phyloP scores from a whole-genome alignment of 1,140 invertebrate species.

The Colletes latitarsis region DNA sequence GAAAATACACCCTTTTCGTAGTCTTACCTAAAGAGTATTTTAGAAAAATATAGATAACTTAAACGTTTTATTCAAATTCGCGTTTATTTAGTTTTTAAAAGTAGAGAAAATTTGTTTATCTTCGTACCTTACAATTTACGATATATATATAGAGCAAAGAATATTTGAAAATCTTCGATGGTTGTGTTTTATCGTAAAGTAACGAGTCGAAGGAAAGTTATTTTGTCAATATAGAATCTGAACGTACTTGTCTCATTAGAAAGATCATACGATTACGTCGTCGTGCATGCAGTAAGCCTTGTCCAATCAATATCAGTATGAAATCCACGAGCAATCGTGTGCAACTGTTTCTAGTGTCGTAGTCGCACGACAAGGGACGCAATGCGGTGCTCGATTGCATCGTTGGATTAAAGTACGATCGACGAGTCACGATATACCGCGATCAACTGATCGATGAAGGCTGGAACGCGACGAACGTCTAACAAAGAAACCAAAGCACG shows the following conservation, averaged over 20 bases:
- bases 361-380: constrained; percentile 62
- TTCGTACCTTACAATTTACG: too few relatives aligned
- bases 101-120: too few relatives aligned
- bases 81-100: too few relatives aligned
- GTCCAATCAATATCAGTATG: constrained; percentile 62
- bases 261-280: constrained; percentile 48
- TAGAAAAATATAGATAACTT: too few relatives aligned
- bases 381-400: constrained; percentile 62
- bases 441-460: constrained; percentile 64
- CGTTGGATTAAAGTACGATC: constrained; percentile 63
- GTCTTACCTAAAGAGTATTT: too few relatives aligned
- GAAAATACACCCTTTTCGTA: too few relatives aligned
- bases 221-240: constrained; percentile 7
- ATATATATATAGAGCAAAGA: too few relatives aligned
- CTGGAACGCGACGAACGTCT: constrained; percentile 44
- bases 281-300: constrained; percentile 50
- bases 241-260: constrained; percentile 30
- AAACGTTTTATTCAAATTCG: too few relatives aligned
- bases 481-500: constrained; percentile 17
- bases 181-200: too few relatives aligned
- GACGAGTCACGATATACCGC: constrained; percentile 64
- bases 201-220: constrained; percentile 1
- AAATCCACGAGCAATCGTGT: constrained; percentile 60
- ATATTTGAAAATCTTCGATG: too few relatives aligned
- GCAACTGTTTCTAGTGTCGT: constrained; percentile 64